phyloP scores from a whole-genome alignment of 2,113 vertebrate species.

The Uropsilus gracilis region DNA sequence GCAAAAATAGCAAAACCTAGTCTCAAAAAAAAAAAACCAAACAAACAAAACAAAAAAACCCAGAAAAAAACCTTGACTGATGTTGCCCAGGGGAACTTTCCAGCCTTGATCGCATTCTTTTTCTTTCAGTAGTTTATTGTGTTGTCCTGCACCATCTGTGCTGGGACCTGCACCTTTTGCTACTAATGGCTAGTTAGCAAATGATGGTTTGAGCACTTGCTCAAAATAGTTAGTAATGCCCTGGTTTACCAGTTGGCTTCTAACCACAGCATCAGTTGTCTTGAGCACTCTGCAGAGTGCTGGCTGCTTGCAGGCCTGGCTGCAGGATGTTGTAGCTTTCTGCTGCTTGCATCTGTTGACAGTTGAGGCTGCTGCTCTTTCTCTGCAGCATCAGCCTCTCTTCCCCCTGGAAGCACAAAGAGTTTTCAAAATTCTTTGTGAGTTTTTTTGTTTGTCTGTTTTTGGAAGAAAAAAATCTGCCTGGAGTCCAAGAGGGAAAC shows the following conservation, averaged over 20 bases:
- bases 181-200: neutral
- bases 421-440: neutral
- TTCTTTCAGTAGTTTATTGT: neutral
- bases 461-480: neutral
- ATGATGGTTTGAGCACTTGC: neutral
- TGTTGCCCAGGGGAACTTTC: neutral
- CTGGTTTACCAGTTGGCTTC: neutral
- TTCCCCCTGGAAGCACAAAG: neutral
- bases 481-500: neutral
- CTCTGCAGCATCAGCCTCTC: neutral
- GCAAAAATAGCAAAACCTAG: no score
- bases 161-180: neutral
- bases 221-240: neutral
- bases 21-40: no score
- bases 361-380: neutral
- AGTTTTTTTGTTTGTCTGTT: neutral
- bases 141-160: neutral
- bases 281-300: neutral
- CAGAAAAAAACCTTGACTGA: neutral
- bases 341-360: neutral
- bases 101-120: neutral
- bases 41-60: no score
- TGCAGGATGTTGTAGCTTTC: constrained; percentile 38
- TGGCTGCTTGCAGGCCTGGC: neutral
- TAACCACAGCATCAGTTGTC: neutral